Base-by-base conservation (phyloP, 92 coral and sea anemone genomes). In the Desmophyllum pertusum region DNA sequence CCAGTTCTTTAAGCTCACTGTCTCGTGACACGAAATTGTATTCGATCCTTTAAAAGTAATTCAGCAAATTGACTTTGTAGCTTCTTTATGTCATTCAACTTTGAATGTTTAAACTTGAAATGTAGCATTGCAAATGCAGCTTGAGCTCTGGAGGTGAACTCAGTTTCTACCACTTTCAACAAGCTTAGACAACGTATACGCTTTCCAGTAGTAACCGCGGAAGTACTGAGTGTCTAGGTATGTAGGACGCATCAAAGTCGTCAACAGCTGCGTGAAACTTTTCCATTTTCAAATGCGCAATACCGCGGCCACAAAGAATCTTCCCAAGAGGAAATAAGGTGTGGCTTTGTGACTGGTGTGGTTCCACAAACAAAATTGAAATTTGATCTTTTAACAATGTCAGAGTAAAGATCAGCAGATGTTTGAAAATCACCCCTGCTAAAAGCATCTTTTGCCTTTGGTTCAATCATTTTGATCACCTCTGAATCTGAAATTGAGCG, bases 141-240 rank as follows among this genome's bases (percentile, higher is more conserved):
- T n/a, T n/a, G 74, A 39, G 74, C 74, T 4, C 74, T 69, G 30
- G 27, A 15, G 14, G 29, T 69, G 74, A 69, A 15, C 46, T 19
- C 50, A 5, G 30, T n/a, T 38, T 33, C 13, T 38, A 69, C 74
- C 74, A 37, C 51, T 69, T 40, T 38, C 29, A 18, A 38, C 51
- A 15, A 69, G 74, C 40, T 69, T 69, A 17, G 48, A 69, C 48
- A 69, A 18, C 21, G 46, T 31, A 69, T 69, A 69, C 9, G 50
- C 50, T 37, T 69, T 69, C 74, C 74, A 69, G 51, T 69, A 69
- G 74, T 39, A 69, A 0, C 29, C 74, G 40, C 48, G 48, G 30
- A 37, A 69, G 27, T 4, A 13, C 74, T 69, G 0, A 6, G 7
- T 69, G 50, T 69, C 48, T 19, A 38, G 29, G 21, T 0, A 15